Conservation (phyloP, 1,140 invertebrate species). For the Ectropis grisescens region DNA sequence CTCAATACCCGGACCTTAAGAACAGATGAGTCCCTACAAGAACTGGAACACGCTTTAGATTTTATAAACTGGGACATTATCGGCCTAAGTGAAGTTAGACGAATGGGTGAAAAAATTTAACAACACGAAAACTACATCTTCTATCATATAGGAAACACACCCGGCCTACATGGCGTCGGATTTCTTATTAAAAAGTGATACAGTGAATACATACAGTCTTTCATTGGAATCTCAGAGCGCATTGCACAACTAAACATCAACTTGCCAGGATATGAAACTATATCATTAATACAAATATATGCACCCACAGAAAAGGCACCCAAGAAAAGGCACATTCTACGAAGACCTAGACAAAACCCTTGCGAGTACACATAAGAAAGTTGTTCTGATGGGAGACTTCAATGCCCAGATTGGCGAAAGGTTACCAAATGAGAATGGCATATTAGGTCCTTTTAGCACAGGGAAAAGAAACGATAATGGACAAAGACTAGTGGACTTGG, state of each 20-base stretch:
- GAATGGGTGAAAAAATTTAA: constrained; percentile 1
- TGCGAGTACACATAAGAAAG: not conserved
- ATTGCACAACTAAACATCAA: constrained; percentile 5
- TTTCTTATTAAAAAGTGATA: constrained; percentile 5
- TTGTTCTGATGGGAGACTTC: not conserved
- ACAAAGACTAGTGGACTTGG: constrained; percentile 3
- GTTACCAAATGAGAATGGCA: not conserved
- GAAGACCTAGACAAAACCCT: not conserved
- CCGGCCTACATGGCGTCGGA: constrained; percentile 3
- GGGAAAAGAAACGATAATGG: constrained; percentile 2
- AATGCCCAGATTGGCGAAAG: not conserved
- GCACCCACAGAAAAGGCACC: constrained; percentile 4
- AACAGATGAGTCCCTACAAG: constrained; percentile 7
- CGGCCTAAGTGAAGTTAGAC: constrained; percentile 1
- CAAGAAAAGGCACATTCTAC: not conserved
- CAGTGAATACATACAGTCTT: constrained; percentile 1
- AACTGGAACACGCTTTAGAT: constrained; percentile 2
- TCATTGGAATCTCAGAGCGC: constrained; percentile 7
- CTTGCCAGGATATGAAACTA: constrained; percentile 2
- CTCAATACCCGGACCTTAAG: constrained; percentile 5
- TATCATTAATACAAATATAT: constrained; percentile 10
- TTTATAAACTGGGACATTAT: constrained; percentile 4
- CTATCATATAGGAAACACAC: constrained; percentile 3
- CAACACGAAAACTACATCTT: constrained; percentile 7
- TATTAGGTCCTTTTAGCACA: not conserved